phyloP scores from a whole-genome alignment of 2,797 vertebrate species.

The Enteromius trimaculatus region DNA sequence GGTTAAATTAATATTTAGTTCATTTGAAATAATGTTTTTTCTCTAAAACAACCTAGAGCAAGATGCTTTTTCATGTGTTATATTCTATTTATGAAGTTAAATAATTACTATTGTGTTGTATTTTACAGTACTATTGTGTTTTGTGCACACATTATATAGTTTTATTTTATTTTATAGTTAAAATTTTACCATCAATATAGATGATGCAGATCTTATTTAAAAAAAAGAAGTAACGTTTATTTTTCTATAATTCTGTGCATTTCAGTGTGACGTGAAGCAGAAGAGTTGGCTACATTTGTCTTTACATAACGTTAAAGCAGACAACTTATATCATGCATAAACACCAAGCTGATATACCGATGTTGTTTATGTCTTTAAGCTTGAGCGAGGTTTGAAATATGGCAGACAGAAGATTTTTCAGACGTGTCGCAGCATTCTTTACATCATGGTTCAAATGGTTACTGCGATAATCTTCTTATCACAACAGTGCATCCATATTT shows the following conservation, averaged over 20 bases:
- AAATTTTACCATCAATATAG: background rate
- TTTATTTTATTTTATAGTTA: background rate
- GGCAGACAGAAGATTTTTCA: background rate
- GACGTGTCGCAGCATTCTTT: background rate
- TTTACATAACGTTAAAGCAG: background rate
- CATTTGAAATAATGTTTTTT: background rate
- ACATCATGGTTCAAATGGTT: slow-evolving; percentile 13
- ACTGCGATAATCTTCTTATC: slow-evolving; percentile 19
- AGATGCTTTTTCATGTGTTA: background rate
- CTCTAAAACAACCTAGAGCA: background rate
- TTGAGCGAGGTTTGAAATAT: slow-evolving; percentile 3
- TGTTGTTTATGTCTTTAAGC: slow-evolving; percentile 3
- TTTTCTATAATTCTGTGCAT: background rate
- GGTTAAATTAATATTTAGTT: background rate
- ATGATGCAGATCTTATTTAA: background rate
- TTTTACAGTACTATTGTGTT: background rate
- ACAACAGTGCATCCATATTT: slow-evolving; percentile 3
- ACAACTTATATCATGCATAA: background rate
- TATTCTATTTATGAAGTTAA: background rate
- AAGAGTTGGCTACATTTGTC: background rate
- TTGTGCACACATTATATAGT: background rate
- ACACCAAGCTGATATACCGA: background rate
- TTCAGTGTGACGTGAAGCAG: background rate
- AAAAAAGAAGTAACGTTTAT: background rate
- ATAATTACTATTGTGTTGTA: background rate